These are phyloP conservation scores for Gallinago jamesoni DNA, from an alignment of 2,113 vertebrate genomes.

Conservation along the genomic window DNA sequence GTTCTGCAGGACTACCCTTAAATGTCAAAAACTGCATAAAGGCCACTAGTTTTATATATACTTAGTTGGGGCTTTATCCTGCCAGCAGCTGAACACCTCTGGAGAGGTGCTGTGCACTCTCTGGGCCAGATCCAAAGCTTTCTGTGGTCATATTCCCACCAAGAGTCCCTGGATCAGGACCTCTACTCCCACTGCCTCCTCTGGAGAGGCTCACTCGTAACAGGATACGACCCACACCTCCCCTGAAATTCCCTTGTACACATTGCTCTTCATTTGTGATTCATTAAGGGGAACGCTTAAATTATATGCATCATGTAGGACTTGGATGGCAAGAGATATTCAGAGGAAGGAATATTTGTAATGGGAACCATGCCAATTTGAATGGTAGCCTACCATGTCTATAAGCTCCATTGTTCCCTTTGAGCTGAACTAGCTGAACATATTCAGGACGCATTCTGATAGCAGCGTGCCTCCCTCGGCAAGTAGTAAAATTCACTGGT, in stretches of 20 bases:
- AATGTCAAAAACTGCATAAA: neutral
- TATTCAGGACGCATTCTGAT: neutral
- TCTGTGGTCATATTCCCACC: neutral
- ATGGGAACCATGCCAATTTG: slow-evolving; percentile 16
- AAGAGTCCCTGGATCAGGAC: neutral
- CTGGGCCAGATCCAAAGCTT: neutral
- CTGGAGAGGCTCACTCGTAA: neutral
- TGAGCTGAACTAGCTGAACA: neutral
- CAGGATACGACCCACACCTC: neutral
- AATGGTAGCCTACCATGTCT: slow-evolving; percentile 34
- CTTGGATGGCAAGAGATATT: slow-evolving; percentile 2
- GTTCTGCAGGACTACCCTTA: neutral
- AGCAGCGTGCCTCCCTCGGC: neutral
- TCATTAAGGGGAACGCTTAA: neutral
- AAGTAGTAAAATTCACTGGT: neutral
- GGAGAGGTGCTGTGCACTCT: neutral
- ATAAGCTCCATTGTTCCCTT: neutral
- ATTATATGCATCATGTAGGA: slow-evolving; percentile 10
- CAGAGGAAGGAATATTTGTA: neutral
- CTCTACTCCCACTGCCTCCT: neutral
- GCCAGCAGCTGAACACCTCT: neutral
- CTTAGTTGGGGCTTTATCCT: neutral
- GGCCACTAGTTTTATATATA: neutral
- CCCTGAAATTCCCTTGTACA: neutral
- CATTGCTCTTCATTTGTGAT: neutral